These are phyloP conservation scores for Rhyacophila evoluta DNA, from an alignment of 2,888 invertebrate species.

Conservation along the genomic window DNA sequence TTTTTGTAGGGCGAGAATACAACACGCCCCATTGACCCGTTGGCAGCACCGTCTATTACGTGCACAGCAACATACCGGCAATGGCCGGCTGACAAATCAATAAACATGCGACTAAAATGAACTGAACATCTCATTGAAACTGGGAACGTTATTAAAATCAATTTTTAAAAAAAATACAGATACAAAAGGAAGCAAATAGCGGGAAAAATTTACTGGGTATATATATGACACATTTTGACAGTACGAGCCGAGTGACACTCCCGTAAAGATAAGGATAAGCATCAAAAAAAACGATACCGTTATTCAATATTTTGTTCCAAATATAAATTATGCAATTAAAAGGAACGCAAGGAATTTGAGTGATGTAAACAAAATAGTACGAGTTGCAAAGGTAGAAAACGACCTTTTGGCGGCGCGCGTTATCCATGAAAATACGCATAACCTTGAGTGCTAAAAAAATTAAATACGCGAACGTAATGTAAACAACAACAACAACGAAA, in stretches of 20 bases:
- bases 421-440: neutral
- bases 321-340: too few relatives aligned
- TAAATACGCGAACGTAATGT: neutral
- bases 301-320: too few relatives aligned
- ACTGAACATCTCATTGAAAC: neutral
- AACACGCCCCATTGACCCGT: conserved; percentile 24
- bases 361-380: too few relatives aligned
- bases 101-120: neutral
- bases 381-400: neutral
- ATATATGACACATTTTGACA: too few relatives aligned
- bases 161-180: too few relatives aligned
- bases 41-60: conserved; percentile 22
- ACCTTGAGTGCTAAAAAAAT: neutral
- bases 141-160: neutral
- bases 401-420: neutral
- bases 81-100: conserved; percentile 12
- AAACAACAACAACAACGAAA: neutral
- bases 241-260: too few relatives aligned
- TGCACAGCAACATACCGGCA: neutral
- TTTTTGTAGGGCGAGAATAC: neutral
- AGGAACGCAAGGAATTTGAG: too few relatives aligned
- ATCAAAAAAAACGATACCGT: too few relatives aligned
- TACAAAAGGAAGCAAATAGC: too few relatives aligned
- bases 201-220: too few relatives aligned
- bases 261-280: too few relatives aligned